phyloP scores from a whole-genome alignment of 92 coral and sea anemone species.

The Diadumene lineata region DNA sequence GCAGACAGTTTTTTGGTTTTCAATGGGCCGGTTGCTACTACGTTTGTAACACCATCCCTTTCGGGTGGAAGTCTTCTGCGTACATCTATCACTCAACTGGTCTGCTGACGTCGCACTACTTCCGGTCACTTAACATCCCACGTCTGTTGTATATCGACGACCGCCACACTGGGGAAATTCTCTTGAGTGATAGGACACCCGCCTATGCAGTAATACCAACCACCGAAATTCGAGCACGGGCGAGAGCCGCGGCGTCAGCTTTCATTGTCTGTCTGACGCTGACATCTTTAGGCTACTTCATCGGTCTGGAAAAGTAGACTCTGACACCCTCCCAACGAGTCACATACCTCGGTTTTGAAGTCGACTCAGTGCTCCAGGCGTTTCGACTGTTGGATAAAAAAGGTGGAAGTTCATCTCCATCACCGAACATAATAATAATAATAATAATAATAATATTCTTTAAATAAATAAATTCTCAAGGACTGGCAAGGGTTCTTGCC shows the following conservation, averaged over 20 bases:
- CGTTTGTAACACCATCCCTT: slow-evolving; percentile 42
- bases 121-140: slow-evolving; percentile 37
- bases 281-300: slow-evolving; percentile 26
- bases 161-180: too few relatives aligned
- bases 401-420: too few relatives aligned
- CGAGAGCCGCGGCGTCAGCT: too few relatives aligned
- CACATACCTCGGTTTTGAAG: slow-evolving; percentile 24
- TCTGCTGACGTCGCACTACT: slow-evolving; percentile 23
- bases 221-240: too few relatives aligned
- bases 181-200: too few relatives aligned
- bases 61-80: slow-evolving; percentile 55
- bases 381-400: too few relatives aligned
- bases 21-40: slow-evolving; percentile 57
- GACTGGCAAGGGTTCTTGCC: slow-evolving; percentile 48
- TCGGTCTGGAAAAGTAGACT: slow-evolving; percentile 19
- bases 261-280: slow-evolving; percentile 21
- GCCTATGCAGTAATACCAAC: too few relatives aligned
- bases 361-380: slow-evolving; percentile 20
- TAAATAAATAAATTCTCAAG: slow-evolving; percentile 48
- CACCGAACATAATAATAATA: too few relatives aligned
- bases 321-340: slow-evolving; percentile 28
- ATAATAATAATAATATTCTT: too few relatives aligned
- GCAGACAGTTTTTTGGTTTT: slow-evolving; percentile 53
- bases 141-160: slow-evolving; percentile 47
- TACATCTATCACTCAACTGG: slow-evolving; percentile 49